phyloP scores from a whole-genome alignment of 2,113 vertebrate genomes.

The Zingel zingel region DNA sequence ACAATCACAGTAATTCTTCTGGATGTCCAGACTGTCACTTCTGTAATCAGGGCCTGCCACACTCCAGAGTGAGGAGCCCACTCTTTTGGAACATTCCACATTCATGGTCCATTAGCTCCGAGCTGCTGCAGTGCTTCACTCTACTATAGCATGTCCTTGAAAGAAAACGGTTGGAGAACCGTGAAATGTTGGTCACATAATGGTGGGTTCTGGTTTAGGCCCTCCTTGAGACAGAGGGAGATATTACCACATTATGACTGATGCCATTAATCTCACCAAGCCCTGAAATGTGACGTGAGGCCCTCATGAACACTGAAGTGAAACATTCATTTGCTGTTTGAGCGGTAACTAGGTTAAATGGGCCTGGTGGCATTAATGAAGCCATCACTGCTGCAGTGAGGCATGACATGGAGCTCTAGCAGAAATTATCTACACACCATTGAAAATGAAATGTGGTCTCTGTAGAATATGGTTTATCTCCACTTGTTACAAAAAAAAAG shows the following conservation, averaged over 20 bases:
- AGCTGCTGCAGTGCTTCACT: slow-evolving; percentile 38
- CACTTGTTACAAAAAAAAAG: slow-evolving; percentile 33
- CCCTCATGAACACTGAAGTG: slow-evolving; percentile 57
- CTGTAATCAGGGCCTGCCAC: slow-evolving; percentile 77
- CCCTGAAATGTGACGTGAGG: slow-evolving; percentile 31
- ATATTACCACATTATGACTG: slow-evolving; percentile 33
- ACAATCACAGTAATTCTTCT: slow-evolving; percentile 69
- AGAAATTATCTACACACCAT: slow-evolving; percentile 65
- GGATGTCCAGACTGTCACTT: slow-evolving; percentile 75
- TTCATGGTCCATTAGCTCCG: slow-evolving; percentile 81
- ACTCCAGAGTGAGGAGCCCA: slow-evolving; percentile 62
- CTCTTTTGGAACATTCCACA: slow-evolving; percentile 74
- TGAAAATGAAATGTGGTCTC: slow-evolving; percentile 48
- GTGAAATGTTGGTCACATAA: slow-evolving; percentile 24
- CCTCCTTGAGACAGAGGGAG: slow-evolving; percentile 42
- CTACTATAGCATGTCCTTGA: slow-evolving; percentile 69
- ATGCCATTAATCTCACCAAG: slow-evolving; percentile 53
- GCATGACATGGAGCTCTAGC: slow-evolving; percentile 64
- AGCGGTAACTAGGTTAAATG: slow-evolving; percentile 72
- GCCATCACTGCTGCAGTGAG: slow-evolving; percentile 61
- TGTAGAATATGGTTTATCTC: slow-evolving; percentile 35
- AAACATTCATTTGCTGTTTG: slow-evolving; percentile 70
- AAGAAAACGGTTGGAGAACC: slow-evolving; percentile 54
- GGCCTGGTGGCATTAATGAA: slow-evolving; percentile 70
- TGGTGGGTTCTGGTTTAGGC: not conserved